A percentile compares a stretch with the other conserved stretches of the same genome.
These are phyloP conservation scores for Oryzias javanicus DNA, from an alignment of 2,113 vertebrate species.

Conservation along the genomic window DNA sequence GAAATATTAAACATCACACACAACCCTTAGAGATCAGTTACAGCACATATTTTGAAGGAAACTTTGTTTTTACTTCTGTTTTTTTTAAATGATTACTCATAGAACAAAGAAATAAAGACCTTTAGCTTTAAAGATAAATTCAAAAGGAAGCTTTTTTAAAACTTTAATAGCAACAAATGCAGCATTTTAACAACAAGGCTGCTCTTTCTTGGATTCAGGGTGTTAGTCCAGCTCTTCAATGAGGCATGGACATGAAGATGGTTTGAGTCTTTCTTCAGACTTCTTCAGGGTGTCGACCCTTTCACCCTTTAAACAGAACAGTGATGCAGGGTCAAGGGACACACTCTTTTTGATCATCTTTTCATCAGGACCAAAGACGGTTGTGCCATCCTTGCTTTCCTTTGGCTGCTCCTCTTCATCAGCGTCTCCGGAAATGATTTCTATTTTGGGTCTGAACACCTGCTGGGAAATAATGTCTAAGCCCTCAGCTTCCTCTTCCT, in stretches of 20 bases:
- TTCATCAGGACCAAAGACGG: not conserved
- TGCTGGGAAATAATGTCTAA: constrained; percentile 48
- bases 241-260: constrained; percentile 22
- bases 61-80: no score
- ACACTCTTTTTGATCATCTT: constrained; percentile 9
- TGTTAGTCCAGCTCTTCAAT: constrained; percentile 72
- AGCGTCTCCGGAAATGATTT: constrained; percentile 72
- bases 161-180: not conserved
- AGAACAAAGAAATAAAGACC: no score
- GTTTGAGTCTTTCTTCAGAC: constrained; percentile 6
- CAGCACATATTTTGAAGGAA: no score
- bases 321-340: constrained; percentile 3
- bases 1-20: no score
- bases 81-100: no score
- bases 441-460: constrained; percentile 74
- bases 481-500: constrained; percentile 65
- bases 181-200: not conserved
- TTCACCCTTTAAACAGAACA: constrained; percentile 25
- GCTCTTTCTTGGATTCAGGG: no score
- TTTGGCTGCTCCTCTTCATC: constrained; percentile 45
- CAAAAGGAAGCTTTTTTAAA: not conserved
- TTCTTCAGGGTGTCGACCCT: not conserved
- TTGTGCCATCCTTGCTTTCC: not conserved
- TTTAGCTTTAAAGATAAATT: not conserved
- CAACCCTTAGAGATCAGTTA: no score